Evolutionary conservation across 2,888 invertebrate genomes (phyloP).

Genomic region (Aphrophora alni): DNA sequence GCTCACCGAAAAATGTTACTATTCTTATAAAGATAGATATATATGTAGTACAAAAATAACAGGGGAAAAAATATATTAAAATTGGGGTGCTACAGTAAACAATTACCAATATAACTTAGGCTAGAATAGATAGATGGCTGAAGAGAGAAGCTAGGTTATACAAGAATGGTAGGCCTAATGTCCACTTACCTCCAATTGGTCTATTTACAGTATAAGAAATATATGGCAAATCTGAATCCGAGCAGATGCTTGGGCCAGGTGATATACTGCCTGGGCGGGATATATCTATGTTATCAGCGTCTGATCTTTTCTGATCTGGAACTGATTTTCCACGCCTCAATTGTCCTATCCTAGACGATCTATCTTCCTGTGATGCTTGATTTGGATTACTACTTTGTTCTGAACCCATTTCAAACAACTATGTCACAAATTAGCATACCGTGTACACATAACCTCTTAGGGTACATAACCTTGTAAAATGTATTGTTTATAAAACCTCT

Average conservation of each 20-base stretch:
- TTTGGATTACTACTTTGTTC: slow-evolving; percentile 52
- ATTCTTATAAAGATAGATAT: too few relatives aligned
- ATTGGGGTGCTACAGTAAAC: too few relatives aligned
- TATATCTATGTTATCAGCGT: slow-evolving; percentile 46
- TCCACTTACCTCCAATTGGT: slow-evolving; percentile 76
- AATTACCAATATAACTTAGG: too few relatives aligned
- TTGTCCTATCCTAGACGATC: slow-evolving; percentile 44
- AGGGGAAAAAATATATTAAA: too few relatives aligned
- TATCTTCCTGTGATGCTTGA: slow-evolving; percentile 37
- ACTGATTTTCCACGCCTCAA: slow-evolving; percentile 53
- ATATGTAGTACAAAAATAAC: too few relatives aligned
- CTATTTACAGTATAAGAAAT: slow-evolving; percentile 90
- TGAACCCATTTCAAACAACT: slow-evolving; percentile 49
- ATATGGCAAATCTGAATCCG: slow-evolving; percentile 88
- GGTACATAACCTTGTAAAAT: too few relatives aligned
- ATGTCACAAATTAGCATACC: too few relatives aligned
- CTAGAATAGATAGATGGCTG: too few relatives aligned
- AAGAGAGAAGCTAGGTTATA: too few relatives aligned
- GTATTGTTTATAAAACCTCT: too few relatives aligned
- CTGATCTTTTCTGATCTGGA: slow-evolving; percentile 48
- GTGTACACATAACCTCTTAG: too few relatives aligned
- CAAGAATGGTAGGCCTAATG: not conserved
- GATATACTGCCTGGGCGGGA: slow-evolving; percentile 68
- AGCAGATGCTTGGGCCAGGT: slow-evolving; percentile 87
- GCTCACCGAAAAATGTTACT: too few relatives aligned